Evolutionary conservation across 23 tunicate genomes (phyloP).

Genomic region (Phallusia fumigata): DNA sequence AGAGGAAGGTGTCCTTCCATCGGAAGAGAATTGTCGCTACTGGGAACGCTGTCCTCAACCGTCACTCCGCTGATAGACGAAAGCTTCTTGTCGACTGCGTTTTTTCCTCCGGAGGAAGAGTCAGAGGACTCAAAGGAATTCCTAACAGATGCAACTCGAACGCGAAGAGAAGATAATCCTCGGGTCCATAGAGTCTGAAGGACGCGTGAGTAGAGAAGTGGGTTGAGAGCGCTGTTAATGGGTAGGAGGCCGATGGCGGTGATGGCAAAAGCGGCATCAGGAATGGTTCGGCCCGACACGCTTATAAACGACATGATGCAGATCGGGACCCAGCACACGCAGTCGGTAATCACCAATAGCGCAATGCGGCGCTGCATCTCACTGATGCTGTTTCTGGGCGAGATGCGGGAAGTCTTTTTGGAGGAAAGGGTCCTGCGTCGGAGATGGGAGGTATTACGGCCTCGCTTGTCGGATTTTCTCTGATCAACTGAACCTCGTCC

Average conservation of each 20-base stretch:
- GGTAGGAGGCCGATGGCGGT: constrained; percentile 81
- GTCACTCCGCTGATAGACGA: constrained; percentile 13
- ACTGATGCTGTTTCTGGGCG: neutral
- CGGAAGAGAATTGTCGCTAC: neutral
- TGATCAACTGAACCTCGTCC: neutral
- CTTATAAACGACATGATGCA: constrained; percentile 70
- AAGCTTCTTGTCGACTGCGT: neutral
- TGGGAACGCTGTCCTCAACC: constrained; percentile 3
- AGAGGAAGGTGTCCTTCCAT: neutral
- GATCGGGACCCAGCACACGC: constrained; percentile 80
- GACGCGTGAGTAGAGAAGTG: constrained; percentile 68
- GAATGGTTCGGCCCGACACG: constrained; percentile 38
- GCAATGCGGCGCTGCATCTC: constrained; percentile 79
- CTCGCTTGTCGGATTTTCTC: neutral
- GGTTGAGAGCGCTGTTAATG: constrained; percentile 82
- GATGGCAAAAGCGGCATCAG: constrained; percentile 66
- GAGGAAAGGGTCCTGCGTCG: neutral
- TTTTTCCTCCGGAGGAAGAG: neutral
- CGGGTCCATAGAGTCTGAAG: constrained; percentile 44
- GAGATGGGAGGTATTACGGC: neutral
- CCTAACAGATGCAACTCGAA: neutral
- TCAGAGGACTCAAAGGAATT: neutral
- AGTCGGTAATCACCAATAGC: constrained; percentile 66
- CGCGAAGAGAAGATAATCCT: constrained; percentile 16
- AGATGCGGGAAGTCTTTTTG: neutral